Base-by-base conservation (phyloP, 2,888 invertebrate species). In the Eudemis profundana region DNA sequence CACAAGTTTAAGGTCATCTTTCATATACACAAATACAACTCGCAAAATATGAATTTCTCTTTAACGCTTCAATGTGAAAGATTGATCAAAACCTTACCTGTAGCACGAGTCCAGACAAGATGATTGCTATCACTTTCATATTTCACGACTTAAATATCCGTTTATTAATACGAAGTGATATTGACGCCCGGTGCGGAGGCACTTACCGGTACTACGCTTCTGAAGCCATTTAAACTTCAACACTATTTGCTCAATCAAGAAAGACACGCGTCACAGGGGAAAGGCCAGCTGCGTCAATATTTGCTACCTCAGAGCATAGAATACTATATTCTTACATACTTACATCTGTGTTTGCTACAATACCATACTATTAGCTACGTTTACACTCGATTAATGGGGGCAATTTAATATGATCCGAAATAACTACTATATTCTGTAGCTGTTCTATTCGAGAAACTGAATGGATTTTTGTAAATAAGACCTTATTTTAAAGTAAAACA, bases 261-360 rank as follows among this genome's bases (percentile, higher is more conserved):
- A 74, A 72, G 73, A 76, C 74, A 77, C 75, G 78, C 77, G 75
- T 75, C 70, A 70, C 69, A 51, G 40, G 50, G 59, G 27, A 44
- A 29, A 29, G 3, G 40, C 50, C 85, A 82, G 69, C 74, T 86
- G 83, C 72, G 40, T 65, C 66, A 84, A 83, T 81, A 81, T 79
- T 82, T 74, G 70, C n/a, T n/a, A n/a, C n/a, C n/a, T n/a, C n/a
- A n/a, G n/a, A n/a, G n/a, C n/a, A n/a, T n/a, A n/a, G n/a, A n/a
- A n/a, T n/a, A n/a, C n/a, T n/a, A n/a, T n/a, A n/a, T n/a, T n/a
- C n/a, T n/a, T n/a, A n/a, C n/a, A n/a, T n/a, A n/a, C n/a, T n/a
- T n/a, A n/a, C n/a, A n/a, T n/a, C n/a, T n/a, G n/a, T n/a, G n/a
- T n/a, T n/a, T n/a, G n/a, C 69, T 14, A 10, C 33, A n/a, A 64